Conservation (phyloP, 2,888 invertebrate species). For the Polylopha cassiicola region DNA sequence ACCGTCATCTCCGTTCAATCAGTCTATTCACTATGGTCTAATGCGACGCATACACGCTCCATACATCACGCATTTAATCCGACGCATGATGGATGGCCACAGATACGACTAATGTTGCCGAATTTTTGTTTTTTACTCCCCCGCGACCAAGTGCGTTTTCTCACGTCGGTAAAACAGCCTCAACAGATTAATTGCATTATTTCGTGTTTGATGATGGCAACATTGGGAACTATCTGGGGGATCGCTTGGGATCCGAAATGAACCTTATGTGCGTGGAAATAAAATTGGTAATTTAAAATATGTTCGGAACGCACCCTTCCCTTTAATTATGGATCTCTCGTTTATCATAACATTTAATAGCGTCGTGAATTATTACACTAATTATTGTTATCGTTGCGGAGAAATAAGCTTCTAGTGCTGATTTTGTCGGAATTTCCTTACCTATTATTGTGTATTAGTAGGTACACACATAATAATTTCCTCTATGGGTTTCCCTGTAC, state of each 20-base stretch:
- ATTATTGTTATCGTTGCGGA: slow-evolving; percentile 43
- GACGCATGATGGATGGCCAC: slow-evolving; percentile 60
- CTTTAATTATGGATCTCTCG: slow-evolving; percentile 65
- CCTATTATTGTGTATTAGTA: slow-evolving; percentile 6
- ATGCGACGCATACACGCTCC: no score
- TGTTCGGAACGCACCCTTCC: slow-evolving; percentile 46
- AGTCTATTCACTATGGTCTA: slow-evolving; percentile 2
- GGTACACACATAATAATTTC: no score
- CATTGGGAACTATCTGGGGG: slow-evolving; percentile 59
- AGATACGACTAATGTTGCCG: slow-evolving; percentile 32
- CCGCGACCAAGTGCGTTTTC: slow-evolving; percentile 60
- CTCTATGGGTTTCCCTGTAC: no score
- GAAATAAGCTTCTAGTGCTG: slow-evolving; percentile 16
- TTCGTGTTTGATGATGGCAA: slow-evolving; percentile 66
- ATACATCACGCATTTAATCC: slow-evolving; percentile 67
- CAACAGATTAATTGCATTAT: slow-evolving; percentile 71
- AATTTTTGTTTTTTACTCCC: slow-evolving; percentile 53
- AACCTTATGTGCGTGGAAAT: slow-evolving; percentile 18
- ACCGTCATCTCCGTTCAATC: slow-evolving; percentile 6
- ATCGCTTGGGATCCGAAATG: no score
- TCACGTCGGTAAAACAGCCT: slow-evolving; percentile 67
- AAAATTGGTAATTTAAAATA: slow-evolving; percentile 22
- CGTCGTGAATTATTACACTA: slow-evolving; percentile 52
- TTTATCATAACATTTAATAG: slow-evolving; percentile 60
- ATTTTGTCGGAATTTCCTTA: slow-evolving; percentile 6